phyloP scores from a whole-genome alignment of 2,888 invertebrate species.

The Ectobius pallidus region DNA sequence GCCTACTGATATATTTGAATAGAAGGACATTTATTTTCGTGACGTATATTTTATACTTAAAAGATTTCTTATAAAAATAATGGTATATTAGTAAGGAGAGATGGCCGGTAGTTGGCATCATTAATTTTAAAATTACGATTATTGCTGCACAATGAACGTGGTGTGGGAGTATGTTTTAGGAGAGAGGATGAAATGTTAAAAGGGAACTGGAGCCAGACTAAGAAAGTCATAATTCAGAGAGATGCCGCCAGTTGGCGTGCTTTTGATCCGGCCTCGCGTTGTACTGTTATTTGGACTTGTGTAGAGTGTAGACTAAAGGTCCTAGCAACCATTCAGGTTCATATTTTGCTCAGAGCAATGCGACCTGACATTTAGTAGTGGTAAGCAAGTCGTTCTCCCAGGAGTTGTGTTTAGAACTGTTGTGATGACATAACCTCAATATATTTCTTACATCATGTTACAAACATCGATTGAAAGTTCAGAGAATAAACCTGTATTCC shows the following conservation, averaged over 20 bases:
- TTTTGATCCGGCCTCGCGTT: conserved; percentile 29
- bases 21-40: too few relatives aligned
- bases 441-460: too few relatives aligned
- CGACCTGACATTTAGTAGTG: too few relatives aligned
- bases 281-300: neutral
- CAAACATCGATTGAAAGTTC: too few relatives aligned
- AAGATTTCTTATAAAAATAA: neutral
- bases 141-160: conserved; percentile 22
- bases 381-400: too few relatives aligned
- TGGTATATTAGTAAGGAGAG: neutral
- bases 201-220: conserved; percentile 34
- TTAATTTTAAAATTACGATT: conserved; percentile 40
- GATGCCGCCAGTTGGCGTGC: conserved; percentile 30
- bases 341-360: neutral
- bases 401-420: too few relatives aligned
- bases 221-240: conserved; percentile 32
- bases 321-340: neutral
- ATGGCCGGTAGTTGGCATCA: conserved; percentile 22
- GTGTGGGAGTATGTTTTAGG: conserved; percentile 31
- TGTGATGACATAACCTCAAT: too few relatives aligned
- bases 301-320: neutral
- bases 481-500: too few relatives aligned
- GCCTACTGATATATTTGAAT: too few relatives aligned
- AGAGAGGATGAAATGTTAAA: neutral
- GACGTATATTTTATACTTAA: too few relatives aligned